phyloP scores from a whole-genome alignment of 2,797 vertebrate genomes.

The Nyctalus aviator region DNA sequence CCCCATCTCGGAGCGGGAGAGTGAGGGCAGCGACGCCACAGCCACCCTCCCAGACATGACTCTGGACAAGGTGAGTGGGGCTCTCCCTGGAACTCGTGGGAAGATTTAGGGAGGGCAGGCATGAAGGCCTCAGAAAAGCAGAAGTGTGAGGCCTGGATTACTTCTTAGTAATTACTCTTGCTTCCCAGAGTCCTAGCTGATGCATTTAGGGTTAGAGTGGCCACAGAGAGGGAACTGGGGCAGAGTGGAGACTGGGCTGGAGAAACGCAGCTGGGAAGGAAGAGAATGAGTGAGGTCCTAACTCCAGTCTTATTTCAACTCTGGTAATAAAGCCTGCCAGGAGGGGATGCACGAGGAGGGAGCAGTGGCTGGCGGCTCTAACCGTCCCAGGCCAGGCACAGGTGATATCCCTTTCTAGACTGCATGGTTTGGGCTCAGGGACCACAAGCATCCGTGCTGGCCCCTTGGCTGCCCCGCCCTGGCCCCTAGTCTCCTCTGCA shows the following conservation, averaged over 20 bases:
- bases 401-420: neutral
- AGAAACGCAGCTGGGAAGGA: neutral
- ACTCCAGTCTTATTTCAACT: neutral
- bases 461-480: neutral
- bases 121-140: neutral
- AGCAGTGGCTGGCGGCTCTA: neutral
- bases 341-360: neutral
- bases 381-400: neutral
- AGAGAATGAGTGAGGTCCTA: neutral
- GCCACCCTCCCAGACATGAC: slow-evolving; percentile 93
- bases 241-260: neutral
- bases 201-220: neutral
- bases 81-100: neutral
- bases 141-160: neutral
- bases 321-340: too few species aligned
- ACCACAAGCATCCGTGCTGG: neutral
- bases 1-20: slow-evolving; percentile 90
- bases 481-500: neutral
- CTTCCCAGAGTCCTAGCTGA: neutral
- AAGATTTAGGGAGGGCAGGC: neutral
- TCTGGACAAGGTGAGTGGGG: slow-evolving; percentile 92
- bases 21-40: slow-evolving; percentile 89
- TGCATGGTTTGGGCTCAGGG: neutral
- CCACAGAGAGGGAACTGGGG: neutral
- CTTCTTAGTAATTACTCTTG: neutral